Percentiles rank a stretch among this genome's conserved stretches.
Conservation (phyloP, 2,113 vertebrate genomes). For the Chamaea fasciata region DNA sequence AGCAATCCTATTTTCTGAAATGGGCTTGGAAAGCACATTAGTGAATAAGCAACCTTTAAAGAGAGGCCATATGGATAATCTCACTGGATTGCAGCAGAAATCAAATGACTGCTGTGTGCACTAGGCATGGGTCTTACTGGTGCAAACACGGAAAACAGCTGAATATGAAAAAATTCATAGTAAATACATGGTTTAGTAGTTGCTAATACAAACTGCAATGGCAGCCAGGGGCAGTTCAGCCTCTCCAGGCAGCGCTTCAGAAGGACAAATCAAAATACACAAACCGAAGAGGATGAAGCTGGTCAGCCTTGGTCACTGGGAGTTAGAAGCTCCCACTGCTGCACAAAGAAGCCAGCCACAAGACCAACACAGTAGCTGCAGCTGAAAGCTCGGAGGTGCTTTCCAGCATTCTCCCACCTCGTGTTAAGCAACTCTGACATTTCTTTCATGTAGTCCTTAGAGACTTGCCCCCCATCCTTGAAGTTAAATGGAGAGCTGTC, state of each 20-base stretch:
- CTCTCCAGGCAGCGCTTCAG: background rate
- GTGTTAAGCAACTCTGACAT: background rate
- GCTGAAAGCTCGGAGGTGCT: background rate
- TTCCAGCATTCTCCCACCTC: background rate
- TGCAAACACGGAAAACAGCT: background rate
- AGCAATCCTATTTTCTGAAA: background rate
- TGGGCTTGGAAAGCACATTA: background rate
- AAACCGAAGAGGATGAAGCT: background rate
- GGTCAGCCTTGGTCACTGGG: background rate
- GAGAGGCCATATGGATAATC: background rate
- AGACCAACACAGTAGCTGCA: background rate
- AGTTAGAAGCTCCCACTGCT: background rate
- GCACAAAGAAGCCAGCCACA: background rate
- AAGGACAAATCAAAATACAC: background rate
- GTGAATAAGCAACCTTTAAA: background rate
- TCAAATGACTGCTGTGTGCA: accelerated
- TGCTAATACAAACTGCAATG: background rate
- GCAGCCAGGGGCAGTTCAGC: background rate
- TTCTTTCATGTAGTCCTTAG: background rate
- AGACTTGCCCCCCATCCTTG: background rate
- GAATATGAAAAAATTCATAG: background rate
- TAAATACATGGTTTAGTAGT: background rate
- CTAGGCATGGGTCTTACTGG: background rate
- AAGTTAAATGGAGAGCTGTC: background rate
- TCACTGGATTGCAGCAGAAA: background rate